Evolutionary conservation across 2,888 invertebrate species (phyloP), one percentile per base, ranked within the genome.

Genomic region (Drosophila meridionalis): DNA sequence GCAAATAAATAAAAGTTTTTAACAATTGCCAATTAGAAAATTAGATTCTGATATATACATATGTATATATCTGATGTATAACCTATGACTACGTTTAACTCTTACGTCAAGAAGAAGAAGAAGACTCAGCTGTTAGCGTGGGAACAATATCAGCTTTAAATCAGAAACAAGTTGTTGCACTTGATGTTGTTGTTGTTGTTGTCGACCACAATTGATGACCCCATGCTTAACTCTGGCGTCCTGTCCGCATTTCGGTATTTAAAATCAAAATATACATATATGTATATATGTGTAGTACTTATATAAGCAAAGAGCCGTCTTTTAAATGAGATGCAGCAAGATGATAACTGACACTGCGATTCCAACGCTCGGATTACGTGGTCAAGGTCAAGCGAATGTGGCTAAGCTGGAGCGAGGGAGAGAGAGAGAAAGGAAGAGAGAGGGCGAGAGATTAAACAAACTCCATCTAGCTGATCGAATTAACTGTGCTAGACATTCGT

Each of bases 21-120:
- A 79, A 79, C 82, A 79, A 70, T 78, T 79, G 73, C 58, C 73
- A 87, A 89, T 89, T 83, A 80, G 71, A 75, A 77, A 52, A 34
- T 52, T 52, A 52, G 34, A 52, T 20, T 20, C 20, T 20, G 20
- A 20, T 20, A 20, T 20, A 52, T 52, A n/a, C 61, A 28, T 45
- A 53, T 28, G 11, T 4, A 42, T 28, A 30, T 14, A 20, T 45
- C 9, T 20, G 26, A 45, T 26, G 12, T 6, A 43, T 4, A 26
- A 6, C 2, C 2, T 28, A 26, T 56, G 20, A 12, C 12, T 50
- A 61, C 56, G 68, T 45, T 50, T 43, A 38, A n/a, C 30, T 8
- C 26, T 20, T 32, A 5, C 34, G 69, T 71, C 68, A 47, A 80
- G 63, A 47, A 34, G 43, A 28, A 30, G 47, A 52, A 28, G 55